Base-by-base conservation (phyloP, 2,888 invertebrate genomes). In the Erpobdella octoculata region DNA sequence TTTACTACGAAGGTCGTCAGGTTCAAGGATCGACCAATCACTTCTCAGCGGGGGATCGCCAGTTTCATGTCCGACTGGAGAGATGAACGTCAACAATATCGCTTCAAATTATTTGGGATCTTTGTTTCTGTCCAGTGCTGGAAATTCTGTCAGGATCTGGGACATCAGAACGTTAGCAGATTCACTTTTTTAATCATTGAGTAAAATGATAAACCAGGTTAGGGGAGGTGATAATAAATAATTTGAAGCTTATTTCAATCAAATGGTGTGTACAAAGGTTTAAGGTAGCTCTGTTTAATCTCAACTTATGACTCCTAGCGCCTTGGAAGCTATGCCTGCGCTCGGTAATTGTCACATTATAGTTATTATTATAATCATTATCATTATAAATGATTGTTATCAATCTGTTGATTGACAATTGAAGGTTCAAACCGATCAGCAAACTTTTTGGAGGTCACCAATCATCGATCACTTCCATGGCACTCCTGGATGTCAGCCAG, bases 401-500 rank as follows among this genome's bases (percentile, higher is more conserved):
- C n/a, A 18, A 18, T 15, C n/a, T 41, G n/a, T n/a, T n/a, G 15
- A n/a, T 21, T 59, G 15, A 59, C 25, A 59, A 41, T 41, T 41
- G 87, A 74, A 80, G 86, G 85, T 89, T 82, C 86, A 87, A 75
- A 87, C 88, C 79, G 84, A 78, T 89, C 61, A 89, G 89, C 73
- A 90, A 90, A 83, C 82, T 91, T 73, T 88, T 88, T 82, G 81
- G 83, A 53, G 90, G 90, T 0, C 91, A 91, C 83, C 89, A 90
- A 78, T 90, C 91, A n/a, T 89, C 91, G 0, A 89, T 91, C 15
- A 91, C 91, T 90, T 91, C 91, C 79, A 84, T 91, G 73, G 89
- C 89, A 12, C 87, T 89, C 9, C 79, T 80, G 64, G 78, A 78
- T 41, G 85, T 85, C 75, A 83, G 84, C 72, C 82, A 85, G 65